These are phyloP conservation scores for Brotogeris chrysoptera DNA, from an alignment of 2,797 vertebrate species.

Conservation along the genomic window DNA sequence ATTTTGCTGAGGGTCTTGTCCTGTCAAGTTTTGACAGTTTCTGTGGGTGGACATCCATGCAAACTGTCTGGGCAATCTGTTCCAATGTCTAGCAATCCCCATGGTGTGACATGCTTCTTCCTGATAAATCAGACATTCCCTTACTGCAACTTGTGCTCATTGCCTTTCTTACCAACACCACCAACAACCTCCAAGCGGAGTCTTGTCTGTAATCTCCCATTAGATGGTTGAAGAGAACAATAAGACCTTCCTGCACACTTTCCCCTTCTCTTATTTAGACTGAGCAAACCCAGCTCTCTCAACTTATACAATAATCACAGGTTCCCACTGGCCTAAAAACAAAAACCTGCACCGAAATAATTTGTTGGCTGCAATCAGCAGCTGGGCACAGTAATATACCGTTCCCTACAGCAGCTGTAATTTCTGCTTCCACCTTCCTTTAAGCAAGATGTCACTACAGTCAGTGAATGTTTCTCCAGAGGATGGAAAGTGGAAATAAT, in stretches of 20 bases:
- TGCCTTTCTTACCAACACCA: neutral
- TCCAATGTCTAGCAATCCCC: neutral
- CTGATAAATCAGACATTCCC: neutral
- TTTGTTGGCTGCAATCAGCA: neutral
- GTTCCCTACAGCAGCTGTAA: neutral
- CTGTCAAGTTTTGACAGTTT: neutral
- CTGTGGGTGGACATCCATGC: neutral
- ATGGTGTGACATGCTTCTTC: neutral
- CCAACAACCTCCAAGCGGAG: neutral
- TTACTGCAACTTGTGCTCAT: neutral
- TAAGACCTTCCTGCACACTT: neutral
- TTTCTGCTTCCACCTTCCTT: neutral
- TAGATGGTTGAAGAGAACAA: neutral
- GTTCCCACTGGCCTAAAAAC: neutral
- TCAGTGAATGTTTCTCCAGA: slow-evolving; percentile 17
- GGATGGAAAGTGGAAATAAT: neutral
- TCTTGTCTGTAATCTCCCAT: neutral
- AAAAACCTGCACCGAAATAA: neutral
- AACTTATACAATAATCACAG: neutral
- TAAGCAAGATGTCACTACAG: slow-evolving; percentile 8
- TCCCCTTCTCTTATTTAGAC: neutral
- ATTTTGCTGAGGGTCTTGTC: neutral
- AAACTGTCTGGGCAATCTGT: neutral
- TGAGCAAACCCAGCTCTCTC: neutral
- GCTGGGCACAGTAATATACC: neutral